Evolutionary conservation across 2,113 vertebrate species (phyloP).

Genomic region (Campylorhamphus procurvoides): DNA sequence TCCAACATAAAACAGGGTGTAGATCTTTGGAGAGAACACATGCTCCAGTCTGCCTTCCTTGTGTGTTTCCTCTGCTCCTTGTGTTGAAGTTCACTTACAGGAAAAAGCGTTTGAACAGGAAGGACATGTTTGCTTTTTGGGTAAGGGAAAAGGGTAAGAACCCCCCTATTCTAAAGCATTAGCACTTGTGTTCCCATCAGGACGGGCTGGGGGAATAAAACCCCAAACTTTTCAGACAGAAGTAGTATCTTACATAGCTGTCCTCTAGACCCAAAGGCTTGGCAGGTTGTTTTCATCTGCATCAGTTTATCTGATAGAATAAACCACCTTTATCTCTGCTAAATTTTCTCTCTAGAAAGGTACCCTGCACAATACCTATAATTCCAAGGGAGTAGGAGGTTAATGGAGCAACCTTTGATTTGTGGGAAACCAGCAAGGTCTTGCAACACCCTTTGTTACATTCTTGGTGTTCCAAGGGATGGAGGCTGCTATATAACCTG

Average conservation of each 20-base stretch:
- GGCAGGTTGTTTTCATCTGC: background rate
- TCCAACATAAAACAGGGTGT: background rate
- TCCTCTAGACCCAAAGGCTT: background rate
- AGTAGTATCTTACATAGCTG: background rate
- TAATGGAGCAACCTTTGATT: background rate
- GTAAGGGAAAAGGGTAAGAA: background rate
- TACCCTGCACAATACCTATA: background rate
- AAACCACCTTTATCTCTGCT: background rate
- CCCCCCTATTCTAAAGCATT: background rate
- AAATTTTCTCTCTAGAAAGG: background rate
- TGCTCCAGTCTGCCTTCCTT: background rate
- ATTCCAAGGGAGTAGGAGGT: background rate
- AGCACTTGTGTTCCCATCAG: background rate
- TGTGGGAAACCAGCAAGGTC: background rate
- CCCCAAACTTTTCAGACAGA: background rate
- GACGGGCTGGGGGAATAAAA: background rate
- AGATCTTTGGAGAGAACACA: background rate
- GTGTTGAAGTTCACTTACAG: background rate
- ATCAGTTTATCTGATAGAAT: background rate
- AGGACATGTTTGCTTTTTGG: background rate
- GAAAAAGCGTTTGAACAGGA: background rate
- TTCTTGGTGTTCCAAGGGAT: background rate
- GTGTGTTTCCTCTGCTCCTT: background rate
- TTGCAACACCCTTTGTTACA: background rate
- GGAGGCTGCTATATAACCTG: background rate